phyloP scores from a whole-genome alignment of 2,113 vertebrate species.

The Corvus cornix region DNA sequence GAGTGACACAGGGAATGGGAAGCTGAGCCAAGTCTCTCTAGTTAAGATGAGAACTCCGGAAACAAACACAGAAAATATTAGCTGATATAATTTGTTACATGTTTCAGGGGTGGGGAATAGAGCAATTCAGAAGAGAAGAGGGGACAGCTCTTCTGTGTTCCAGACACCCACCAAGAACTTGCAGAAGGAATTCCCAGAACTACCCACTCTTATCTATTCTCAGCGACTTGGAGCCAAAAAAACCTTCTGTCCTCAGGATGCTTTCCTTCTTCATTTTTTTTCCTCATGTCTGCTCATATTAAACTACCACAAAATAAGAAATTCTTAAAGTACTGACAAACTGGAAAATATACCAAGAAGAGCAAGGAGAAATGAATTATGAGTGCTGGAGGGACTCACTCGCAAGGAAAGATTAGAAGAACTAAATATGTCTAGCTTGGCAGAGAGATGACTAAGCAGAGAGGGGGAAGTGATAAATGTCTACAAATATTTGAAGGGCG shows the following conservation, averaged over 20 bases:
- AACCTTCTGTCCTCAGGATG: background rate
- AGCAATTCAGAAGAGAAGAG: background rate
- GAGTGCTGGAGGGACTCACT: conserved; percentile 26
- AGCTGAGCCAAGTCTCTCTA: background rate
- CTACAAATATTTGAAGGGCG: conserved; percentile 59
- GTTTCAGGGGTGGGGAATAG: background rate
- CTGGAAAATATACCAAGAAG: conserved; percentile 40
- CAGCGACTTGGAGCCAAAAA: background rate
- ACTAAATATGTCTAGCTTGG: conserved; percentile 59
- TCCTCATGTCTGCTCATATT: background rate
- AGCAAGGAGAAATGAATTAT: conserved; percentile 53
- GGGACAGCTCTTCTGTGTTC: background rate
- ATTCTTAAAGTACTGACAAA: background rate
- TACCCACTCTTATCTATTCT: background rate
- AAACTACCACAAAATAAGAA: background rate
- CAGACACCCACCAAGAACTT: background rate
- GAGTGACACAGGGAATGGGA: background rate
- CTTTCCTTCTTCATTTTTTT: background rate
- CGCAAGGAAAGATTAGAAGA: conserved; percentile 60
- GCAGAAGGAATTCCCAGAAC: background rate
- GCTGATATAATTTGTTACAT: background rate
- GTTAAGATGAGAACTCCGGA: background rate
- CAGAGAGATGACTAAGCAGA: conserved; percentile 55
- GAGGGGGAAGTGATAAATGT: conserved; percentile 45
- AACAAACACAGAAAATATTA: background rate